Evolutionary conservation across 1,140 invertebrate species (phyloP).

Genomic region (Zelostemma sp.): DNA sequence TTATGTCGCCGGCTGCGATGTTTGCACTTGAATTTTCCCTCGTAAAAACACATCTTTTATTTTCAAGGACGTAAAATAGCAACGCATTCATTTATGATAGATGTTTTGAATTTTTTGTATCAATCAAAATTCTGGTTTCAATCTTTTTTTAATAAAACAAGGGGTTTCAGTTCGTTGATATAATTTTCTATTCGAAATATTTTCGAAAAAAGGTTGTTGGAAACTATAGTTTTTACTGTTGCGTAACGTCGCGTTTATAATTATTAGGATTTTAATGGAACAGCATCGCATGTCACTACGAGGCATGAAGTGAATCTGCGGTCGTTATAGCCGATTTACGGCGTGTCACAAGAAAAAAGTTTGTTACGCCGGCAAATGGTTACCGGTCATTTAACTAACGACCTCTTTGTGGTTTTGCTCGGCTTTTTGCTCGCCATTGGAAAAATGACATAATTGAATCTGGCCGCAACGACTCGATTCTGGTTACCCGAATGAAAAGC

Average conservation of each 20-base stretch:
- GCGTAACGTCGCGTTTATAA: slow-evolving; percentile 1
- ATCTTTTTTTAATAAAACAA: no score
- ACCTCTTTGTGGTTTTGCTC: slow-evolving; percentile 28
- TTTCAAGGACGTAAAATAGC: no score
- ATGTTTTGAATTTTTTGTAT: no score
- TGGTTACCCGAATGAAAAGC: slow-evolving; percentile 11
- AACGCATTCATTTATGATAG: no score
- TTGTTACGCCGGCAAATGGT: slow-evolving; percentile 29
- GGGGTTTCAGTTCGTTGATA: no score
- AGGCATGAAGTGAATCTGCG: slow-evolving; percentile 14
- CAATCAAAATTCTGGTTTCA: no score
- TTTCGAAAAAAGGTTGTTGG: no score
- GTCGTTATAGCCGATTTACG: slow-evolving; percentile 33
- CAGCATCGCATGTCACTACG: slow-evolving; percentile 12
- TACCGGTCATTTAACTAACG: slow-evolving; percentile 39
- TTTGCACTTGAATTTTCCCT: not conserved
- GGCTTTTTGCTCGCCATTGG: slow-evolving; percentile 14
- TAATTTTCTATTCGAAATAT: no score
- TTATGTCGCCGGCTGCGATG: slow-evolving; percentile 19
- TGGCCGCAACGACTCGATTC: slow-evolving; percentile 15
- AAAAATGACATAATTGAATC: slow-evolving; percentile 31
- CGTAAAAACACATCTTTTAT: no score
- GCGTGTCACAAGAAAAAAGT: slow-evolving; percentile 34
- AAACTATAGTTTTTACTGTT: no score
- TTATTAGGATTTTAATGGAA: slow-evolving; percentile 9